Evolutionary conservation across 2,113 vertebrate species (phyloP), one percentile per base, ranked within the genome.

Genomic region (Ardeotis arabs): DNA sequence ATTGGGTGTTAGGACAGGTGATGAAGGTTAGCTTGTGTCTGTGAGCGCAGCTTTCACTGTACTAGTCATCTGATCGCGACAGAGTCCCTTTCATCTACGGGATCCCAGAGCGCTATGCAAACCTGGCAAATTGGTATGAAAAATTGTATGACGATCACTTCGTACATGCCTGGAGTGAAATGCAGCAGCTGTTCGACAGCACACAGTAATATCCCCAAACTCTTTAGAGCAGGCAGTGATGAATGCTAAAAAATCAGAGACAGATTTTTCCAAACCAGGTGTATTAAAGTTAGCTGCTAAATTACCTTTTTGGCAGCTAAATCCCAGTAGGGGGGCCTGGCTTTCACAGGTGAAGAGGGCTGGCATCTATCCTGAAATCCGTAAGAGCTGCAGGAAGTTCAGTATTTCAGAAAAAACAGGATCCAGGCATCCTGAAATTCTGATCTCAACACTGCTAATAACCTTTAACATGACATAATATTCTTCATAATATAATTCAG

Each of bases 91-190:
- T 96, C 93, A 96, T 97, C 87, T 93, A 27, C 2, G 14, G 73
- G 82, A 80, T 96, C 72, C 93, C 79, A 84, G 85, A 79, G 62
- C 52, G 37, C 89, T 86, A 67, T 63, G 74, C 66, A 94, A 94
- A 94, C 90, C 84, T 58, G 91, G 52, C 66, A 96, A 97, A 86
- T 83, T 92, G 83, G 27, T 93, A 87, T 87, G 88, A 96, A 96
- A 96, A 94, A 72, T 92, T 94, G n/a, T 70, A 14, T 16, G 83
- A 90, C 67, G 88, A 94, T 90, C 93, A 86, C 82, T 96, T 93
- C 75, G 44, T 96, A 73, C 72, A 90, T 45, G 96, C 90, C 93
- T 89, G 90, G 37, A 96, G 88, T 96, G 93, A 94, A 96, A 95
- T 41, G 72, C 90, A 90, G 88, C 95, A 96, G 96, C 95, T 96